Evolutionary conservation across 2,113 vertebrate species (phyloP), one percentile per base, ranked within the genome.

Genomic region (Hyaena hyaena): DNA sequence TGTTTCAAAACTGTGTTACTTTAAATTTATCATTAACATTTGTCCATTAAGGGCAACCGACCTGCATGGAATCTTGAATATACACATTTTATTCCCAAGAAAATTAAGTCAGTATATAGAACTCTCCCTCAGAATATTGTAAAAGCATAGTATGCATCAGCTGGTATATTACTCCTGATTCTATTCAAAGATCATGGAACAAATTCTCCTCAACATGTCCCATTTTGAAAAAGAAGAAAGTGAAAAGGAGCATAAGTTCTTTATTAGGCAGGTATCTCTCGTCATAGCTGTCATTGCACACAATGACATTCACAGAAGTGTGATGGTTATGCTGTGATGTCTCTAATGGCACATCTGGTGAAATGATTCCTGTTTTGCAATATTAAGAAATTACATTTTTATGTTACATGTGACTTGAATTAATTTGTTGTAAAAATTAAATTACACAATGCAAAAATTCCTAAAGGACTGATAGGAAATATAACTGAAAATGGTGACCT

Each of bases 331-430:
- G 66, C 63, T 92, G 31, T 65, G 66, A 77, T 83, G 53, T 92
- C 81, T 97, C 93, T 91, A 97, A 91, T 39, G 87, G 69, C 28
- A 23, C 86, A 98, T 98, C 91, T 97, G 97, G 81, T 98, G 96
- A 97, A 96, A 98, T 96, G 80, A 97, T 97, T 97, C 90, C 93
- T 92, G 43, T 98, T 98, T 97, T 97, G 97, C 96, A 98, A 98
- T 98, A 98, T 97, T 98, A 98, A 97, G 88, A 97, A 98, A 98
- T 98, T 95, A 98, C 97, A 97, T 98, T 97, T 98, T 98, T 98
- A 97, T 98, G 97, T 97, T 98, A 98, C 97, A 81, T 98, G 97
- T 98, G 98, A 98, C 98, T 97, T 98, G 98, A 99, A 99, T 98
- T 98, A 98, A 98, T 98, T 98, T 94, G 96, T 98, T 98, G 97